Base-by-base conservation (phyloP, 2,797 vertebrate species). In the Alauda arvensis region DNA sequence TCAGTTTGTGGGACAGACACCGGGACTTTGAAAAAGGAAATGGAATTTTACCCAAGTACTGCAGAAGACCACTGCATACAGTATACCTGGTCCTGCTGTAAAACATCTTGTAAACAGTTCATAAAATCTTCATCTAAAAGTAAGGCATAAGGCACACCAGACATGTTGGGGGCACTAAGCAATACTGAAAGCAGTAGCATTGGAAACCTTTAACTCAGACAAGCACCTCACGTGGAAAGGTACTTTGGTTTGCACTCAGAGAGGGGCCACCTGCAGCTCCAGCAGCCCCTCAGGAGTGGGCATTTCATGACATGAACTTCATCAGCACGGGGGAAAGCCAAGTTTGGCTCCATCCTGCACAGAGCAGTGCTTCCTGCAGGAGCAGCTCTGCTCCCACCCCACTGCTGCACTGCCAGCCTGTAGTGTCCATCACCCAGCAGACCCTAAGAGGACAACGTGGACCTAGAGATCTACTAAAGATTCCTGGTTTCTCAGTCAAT, bases 91-190 rank as follows among this genome's bases (percentile, higher is more conserved):
- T 96, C 96, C 96, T 97, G 96, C 94, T 95, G 94, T 96, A 96
- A 95, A 96, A 95, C 91, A 91, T 95, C 95, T 95, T 97, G 97
- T 97, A 97, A 98, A 98, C 97, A 97, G 96, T 96, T 96, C 95
- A 95, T 84, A 96, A 96, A 96, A 95, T 96, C 95, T 96, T 96
- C 95, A 94, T 92, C 96, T 96, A 96, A 96, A 97, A 96, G 93
- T 95, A 96, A 97, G 96, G 96, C 95, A 97, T 97, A 97, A 98
- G 97, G 97, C 97, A 98, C 97, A 96, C 96, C 95, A 97, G 96
- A 97, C 95, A 95, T 95, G 96, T 95, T 93, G 95, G 97, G 96
- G 96, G 96, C 89, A 96, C 93, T 96, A 96, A 94, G 95, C 93
- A 93, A 95, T 94, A 95, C 91, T 82, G 93, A 94, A 94, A 94